phyloP scores from a whole-genome alignment of 2,113 vertebrate species.

The Apeltes quadracus region DNA sequence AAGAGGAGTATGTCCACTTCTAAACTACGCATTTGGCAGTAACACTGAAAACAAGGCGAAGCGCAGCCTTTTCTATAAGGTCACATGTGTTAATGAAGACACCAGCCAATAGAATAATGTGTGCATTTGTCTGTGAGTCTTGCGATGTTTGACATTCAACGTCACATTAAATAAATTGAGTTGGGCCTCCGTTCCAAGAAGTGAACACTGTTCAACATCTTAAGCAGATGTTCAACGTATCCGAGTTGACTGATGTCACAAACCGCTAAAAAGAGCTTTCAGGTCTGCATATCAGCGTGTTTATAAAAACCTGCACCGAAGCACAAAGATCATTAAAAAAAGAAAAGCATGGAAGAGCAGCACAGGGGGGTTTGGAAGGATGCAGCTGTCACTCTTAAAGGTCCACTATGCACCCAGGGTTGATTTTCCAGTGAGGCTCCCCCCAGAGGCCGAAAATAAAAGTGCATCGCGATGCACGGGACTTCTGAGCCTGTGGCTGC shows the following conservation, averaged over 20 bases:
- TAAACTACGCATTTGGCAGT: background rate
- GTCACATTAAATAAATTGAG: background rate
- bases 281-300: background rate
- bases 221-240: background rate
- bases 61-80: background rate
- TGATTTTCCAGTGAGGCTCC: too few relatives aligned
- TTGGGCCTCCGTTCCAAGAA: background rate
- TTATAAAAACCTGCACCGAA: conserved; percentile 6
- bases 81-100: background rate
- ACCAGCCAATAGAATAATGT: background rate
- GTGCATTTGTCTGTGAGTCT: background rate
- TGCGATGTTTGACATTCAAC: background rate
- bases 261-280: conserved; percentile 5
- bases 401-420: too few relatives aligned
- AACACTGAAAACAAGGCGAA: background rate
- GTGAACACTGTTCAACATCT: background rate
- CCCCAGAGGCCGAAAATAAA: too few relatives aligned
- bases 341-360: background rate
- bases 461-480: too few relatives aligned
- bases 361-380: conserved; percentile 26
- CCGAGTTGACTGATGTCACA: conserved; percentile 1
- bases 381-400: conserved; percentile 40
- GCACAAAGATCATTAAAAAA: background rate
- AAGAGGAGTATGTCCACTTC: background rate
- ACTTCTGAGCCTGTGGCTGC: too few relatives aligned